Evolutionary conservation across 1,140 invertebrate species (phyloP).

Genomic region (Penaeus chinensis): DNA sequence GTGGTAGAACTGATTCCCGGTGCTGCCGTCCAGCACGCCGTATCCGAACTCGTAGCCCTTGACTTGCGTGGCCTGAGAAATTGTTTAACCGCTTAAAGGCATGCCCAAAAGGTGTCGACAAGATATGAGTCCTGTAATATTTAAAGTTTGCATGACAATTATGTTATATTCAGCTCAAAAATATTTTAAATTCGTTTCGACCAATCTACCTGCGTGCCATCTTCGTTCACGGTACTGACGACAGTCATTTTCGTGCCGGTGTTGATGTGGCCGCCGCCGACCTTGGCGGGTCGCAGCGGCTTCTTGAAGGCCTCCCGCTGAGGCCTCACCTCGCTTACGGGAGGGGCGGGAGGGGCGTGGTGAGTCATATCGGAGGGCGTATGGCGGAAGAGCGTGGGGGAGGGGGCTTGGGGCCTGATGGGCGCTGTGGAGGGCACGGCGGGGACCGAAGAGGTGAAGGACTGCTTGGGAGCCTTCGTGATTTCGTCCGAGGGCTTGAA

Average conservation of each 20-base stretch:
- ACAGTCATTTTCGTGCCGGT: constrained; percentile 25
- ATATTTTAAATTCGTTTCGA: too few relatives aligned
- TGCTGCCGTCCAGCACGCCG: constrained; percentile 33
- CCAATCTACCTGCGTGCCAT: constrained; percentile 22
- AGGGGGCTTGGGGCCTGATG: too few relatives aligned
- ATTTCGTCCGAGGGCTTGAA: too few relatives aligned
- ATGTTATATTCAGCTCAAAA: too few relatives aligned
- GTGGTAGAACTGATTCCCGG: constrained; percentile 50
- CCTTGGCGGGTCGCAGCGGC: neutral
- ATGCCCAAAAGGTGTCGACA: too few relatives aligned
- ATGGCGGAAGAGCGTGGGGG: neutral
- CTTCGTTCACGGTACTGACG: constrained; percentile 8
- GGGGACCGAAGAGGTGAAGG: too few relatives aligned
- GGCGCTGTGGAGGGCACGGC: too few relatives aligned
- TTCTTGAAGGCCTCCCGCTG: neutral
- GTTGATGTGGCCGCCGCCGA: constrained; percentile 16
- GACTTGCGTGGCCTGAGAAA: constrained; percentile 28
- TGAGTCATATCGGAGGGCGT: neutral
- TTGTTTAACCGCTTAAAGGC: too few relatives aligned
- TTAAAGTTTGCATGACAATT: too few relatives aligned
- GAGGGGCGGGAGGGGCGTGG: neutral
- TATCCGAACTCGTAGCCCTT: constrained; percentile 46
- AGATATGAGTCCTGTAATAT: too few relatives aligned
- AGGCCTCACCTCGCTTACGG: neutral
- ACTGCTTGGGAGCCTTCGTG: too few relatives aligned